Conservation (phyloP, 1,140 invertebrate species). For the Galleria mellonella region DNA sequence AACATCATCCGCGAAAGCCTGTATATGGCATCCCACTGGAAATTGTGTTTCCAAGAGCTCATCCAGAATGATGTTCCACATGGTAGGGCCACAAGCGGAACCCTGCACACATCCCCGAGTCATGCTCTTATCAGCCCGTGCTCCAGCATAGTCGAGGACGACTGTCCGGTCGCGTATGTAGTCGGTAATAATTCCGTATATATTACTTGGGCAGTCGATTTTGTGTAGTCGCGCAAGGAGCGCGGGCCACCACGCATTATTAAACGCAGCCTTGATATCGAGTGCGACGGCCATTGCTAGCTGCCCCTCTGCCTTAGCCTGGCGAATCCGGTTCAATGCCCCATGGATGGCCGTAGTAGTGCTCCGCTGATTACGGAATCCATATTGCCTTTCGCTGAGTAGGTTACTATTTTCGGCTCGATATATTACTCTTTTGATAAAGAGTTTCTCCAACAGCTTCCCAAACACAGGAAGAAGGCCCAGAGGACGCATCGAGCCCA, state of each 20-base stretch:
- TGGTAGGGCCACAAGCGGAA: constrained; percentile 54
- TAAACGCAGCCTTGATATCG: constrained; percentile 14
- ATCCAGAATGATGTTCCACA: too few species aligned
- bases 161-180: constrained; percentile 6
- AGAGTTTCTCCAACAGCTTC: constrained; percentile 19
- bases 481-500: constrained; percentile 10
- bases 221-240: too few species aligned
- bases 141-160: too few species aligned
- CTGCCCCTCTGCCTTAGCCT: neutral
- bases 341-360: constrained; percentile 8
- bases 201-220: constrained; percentile 7
- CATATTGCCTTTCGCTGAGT: constrained; percentile 7
- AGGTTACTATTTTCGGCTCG: too few species aligned
- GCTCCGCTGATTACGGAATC: constrained; percentile 12
- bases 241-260: constrained; percentile 19
- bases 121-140: constrained; percentile 5
- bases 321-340: neutral
- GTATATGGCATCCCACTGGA: constrained; percentile 9
- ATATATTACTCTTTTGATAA: constrained; percentile 11
- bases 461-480: constrained; percentile 15
- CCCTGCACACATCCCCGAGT: constrained; percentile 58
- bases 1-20: constrained; percentile 50
- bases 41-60: constrained; percentile 19
- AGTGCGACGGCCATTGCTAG: constrained; percentile 8
- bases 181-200: neutral